Base-by-base conservation (phyloP, 2,797 vertebrate species). In the Sebastiscus tertius region DNA sequence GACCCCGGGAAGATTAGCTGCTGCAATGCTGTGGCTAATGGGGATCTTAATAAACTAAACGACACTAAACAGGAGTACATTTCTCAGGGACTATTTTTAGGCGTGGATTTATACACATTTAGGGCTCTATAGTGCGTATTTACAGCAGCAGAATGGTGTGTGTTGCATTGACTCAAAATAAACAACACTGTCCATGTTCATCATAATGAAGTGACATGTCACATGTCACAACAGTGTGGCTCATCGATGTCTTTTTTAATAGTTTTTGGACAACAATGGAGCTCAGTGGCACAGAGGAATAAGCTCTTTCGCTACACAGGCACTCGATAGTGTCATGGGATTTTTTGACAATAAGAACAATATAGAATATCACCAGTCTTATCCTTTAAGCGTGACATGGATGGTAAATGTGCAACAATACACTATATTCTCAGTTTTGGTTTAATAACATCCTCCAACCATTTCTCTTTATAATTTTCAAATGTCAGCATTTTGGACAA, bases 161-260 rank as follows among this genome's bases (percentile, higher is more conserved):
- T 16, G 71, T 66, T 46, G 62, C 33, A 58, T 46, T 34, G 26
- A 22, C 33, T 70, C 27, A 46, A 58, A 75, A 46, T 46, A 80
- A 55, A 68, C 46, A 26, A 22, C 31, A 60, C n/a, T 36, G 29
- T 22, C 65, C 54, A 13, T 22, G 65, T 56, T 72, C 26, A 31
- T 69, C 12, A 24, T 46, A 56, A 71, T 75, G 33, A 73, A 63
- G 49, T 10, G 34, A 49, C 55, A 31, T 58, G 39, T 82, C 72
- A 71, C 31, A 49, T 58, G 22, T 66, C 33, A 76, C 26, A 76
- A 81, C 64, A 83, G 16, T 22, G 52, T 14, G 34, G 10, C 34
- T 66, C 61, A 46, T 10, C 31, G 46, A 60, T 65, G 46, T 29
- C 46, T 49, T 49, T 46, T 49, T 49, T 49, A 49, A 49, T 49